Percentiles rank a stretch among this genome's conserved stretches.
Conservation (phyloP, 2,113 vertebrate species). For the Capricornis sumatraensis region DNA sequence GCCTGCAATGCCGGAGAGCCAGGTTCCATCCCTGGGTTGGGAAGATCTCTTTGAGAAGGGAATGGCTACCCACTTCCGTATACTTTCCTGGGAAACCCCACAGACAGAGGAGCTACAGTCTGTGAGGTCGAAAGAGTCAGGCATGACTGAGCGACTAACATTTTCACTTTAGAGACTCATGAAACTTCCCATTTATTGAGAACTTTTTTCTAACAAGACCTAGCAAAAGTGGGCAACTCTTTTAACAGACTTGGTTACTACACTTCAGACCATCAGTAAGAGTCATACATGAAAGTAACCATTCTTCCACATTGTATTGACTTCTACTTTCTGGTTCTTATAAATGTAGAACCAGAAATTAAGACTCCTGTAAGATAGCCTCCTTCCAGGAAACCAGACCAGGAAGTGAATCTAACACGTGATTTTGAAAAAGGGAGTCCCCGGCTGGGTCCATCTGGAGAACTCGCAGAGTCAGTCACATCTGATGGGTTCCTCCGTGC, state of each 20-base stretch:
- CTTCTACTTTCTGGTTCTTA: background rate
- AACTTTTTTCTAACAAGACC: background rate
- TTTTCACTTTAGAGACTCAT: background rate
- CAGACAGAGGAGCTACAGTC: background rate
- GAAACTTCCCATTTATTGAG: background rate
- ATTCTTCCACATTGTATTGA: background rate
- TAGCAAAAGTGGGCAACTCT: background rate
- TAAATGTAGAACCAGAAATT: background rate
- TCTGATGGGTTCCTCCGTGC: background rate
- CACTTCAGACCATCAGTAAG: background rate
- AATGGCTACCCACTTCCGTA: background rate
- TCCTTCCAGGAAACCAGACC: background rate
- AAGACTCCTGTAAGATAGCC: background rate
- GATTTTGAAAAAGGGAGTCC: background rate
- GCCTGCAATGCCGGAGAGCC: background rate
- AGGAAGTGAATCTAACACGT: background rate
- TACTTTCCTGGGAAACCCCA: background rate
- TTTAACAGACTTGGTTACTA: background rate
- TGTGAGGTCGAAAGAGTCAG: background rate
- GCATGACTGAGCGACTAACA: background rate
- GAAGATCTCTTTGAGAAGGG: background rate
- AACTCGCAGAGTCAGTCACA: fast-evolving
- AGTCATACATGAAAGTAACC: background rate
- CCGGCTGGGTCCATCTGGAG: background rate
- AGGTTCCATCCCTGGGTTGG: background rate